These are phyloP conservation scores for Neodontobutis hainanensis DNA, from an alignment of 2,113 vertebrate genomes.

Conservation along the genomic window DNA sequence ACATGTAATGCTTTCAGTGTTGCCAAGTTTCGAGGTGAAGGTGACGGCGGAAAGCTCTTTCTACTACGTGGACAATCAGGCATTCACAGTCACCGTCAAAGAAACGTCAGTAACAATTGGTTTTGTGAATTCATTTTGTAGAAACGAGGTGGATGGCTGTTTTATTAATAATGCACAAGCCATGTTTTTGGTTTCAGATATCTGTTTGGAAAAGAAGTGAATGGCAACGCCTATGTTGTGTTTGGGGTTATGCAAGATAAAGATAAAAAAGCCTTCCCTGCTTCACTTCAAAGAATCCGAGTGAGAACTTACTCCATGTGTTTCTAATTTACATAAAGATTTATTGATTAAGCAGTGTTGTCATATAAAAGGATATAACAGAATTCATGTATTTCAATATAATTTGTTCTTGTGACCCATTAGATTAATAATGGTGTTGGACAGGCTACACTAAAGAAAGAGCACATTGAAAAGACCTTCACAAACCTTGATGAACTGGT, in stretches of 20 bases:
- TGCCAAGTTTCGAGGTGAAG: conserved; percentile 80
- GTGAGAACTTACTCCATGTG: conserved; percentile 60
- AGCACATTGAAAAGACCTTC: conserved; percentile 7
- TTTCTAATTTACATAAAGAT: too few relatives aligned
- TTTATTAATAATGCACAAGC: not conserved
- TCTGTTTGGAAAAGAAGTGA: conserved; percentile 78
- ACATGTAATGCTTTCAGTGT: too few relatives aligned
- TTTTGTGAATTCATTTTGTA: not conserved
- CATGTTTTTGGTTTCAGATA: conserved; percentile 72
- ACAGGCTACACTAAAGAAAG: conserved; percentile 39
- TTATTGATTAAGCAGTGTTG: too few relatives aligned
- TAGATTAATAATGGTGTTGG: conserved; percentile 67
- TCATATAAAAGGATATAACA: too few relatives aligned
- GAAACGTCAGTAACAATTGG: conserved; percentile 52
- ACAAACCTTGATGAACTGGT: conserved; percentile 27
- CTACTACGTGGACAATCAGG: conserved; percentile 77
- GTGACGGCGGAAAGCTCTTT: conserved; percentile 69
- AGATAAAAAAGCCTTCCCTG: conserved; percentile 72
- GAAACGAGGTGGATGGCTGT: too few relatives aligned
- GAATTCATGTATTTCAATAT: too few relatives aligned
- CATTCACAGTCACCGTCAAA: conserved; percentile 73
- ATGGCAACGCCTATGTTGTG: conserved; percentile 80
- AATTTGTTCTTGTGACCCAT: not conserved
- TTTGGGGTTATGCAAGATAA: conserved; percentile 74
- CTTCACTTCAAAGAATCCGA: conserved; percentile 72